phyloP scores from a whole-genome alignment of 2,888 invertebrate genomes.

The Creontiades dilutus region DNA sequence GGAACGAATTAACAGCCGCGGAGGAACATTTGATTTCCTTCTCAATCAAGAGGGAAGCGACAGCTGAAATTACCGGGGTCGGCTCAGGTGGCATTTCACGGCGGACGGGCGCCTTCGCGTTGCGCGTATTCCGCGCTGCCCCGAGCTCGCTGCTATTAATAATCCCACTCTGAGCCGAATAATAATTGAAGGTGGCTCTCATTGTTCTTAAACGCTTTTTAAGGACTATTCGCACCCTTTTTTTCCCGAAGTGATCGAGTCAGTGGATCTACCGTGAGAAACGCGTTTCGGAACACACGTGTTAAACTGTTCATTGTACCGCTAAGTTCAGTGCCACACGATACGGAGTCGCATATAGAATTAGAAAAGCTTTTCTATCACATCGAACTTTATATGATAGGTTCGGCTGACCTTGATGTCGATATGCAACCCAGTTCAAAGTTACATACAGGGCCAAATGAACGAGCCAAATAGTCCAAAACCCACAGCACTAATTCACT shows the following conservation, averaged over 20 bases:
- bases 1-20: conserved; percentile 32
- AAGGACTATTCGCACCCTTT: conserved; percentile 52
- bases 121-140: not conserved
- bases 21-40: conserved; percentile 64
- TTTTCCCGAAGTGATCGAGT: not conserved
- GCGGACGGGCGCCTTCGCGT: not conserved
- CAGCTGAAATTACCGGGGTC: conserved; percentile 50
- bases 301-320: conserved; percentile 14
- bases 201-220: conserved; percentile 58
- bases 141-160: conserved; percentile 7
- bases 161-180: conserved; percentile 12
- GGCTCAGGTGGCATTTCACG: conserved; percentile 35
- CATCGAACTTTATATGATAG: no score
- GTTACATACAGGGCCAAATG: no score
- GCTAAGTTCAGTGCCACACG: not conserved
- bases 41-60: conserved; percentile 54
- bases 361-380: no score
- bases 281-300: conserved; percentile 32
- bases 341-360: no score
- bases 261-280: conserved; percentile 35
- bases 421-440: no score
- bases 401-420: no score
- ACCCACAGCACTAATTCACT: no score
- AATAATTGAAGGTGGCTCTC: conserved; percentile 37
- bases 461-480: no score